Percentiles rank a stretch among this genome's conserved stretches.
Evolutionary conservation across 1,140 invertebrate genomes (phyloP).

Genomic region (Pantala flavescens): DNA sequence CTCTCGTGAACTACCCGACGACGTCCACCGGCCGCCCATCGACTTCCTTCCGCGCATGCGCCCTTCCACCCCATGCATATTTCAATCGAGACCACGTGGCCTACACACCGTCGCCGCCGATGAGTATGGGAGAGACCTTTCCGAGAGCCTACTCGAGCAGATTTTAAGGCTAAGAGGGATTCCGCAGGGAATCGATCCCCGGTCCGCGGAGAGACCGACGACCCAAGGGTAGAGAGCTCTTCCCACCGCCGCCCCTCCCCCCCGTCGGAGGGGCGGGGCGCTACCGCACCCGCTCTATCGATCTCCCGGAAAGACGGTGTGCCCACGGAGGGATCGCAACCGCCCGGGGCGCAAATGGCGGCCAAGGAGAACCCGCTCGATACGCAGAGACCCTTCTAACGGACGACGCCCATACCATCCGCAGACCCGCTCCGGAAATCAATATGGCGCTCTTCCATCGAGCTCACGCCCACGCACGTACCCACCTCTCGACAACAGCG

Average conservation of each 20-base stretch:
- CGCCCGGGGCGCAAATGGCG: no score
- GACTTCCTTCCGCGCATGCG: neutral
- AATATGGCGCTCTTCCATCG: neutral
- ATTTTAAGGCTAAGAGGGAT: no score
- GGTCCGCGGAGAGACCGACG: neutral
- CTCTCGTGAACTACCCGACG: no score
- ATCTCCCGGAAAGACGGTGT: neutral
- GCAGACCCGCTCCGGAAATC: neutral
- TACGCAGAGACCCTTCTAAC: no score
- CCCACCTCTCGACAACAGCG: neutral
- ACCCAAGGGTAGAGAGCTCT: neutral
- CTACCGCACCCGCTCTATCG: neutral
- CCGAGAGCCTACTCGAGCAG: no score
- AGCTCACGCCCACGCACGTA: neutral
- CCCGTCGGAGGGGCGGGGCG: neutral
- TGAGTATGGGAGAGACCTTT: no score
- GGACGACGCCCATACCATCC: neutral
- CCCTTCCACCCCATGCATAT: neutral
- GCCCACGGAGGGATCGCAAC: neutral
- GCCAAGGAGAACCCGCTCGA: no score
- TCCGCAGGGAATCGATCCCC: neutral
- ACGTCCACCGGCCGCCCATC: neutral
- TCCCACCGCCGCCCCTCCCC: neutral
- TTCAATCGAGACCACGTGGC: neutral
- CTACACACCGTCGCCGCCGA: no score